Evolutionary conservation across 2,888 invertebrate genomes (phyloP).

Genomic region (Drosophila kokeensis): DNA sequence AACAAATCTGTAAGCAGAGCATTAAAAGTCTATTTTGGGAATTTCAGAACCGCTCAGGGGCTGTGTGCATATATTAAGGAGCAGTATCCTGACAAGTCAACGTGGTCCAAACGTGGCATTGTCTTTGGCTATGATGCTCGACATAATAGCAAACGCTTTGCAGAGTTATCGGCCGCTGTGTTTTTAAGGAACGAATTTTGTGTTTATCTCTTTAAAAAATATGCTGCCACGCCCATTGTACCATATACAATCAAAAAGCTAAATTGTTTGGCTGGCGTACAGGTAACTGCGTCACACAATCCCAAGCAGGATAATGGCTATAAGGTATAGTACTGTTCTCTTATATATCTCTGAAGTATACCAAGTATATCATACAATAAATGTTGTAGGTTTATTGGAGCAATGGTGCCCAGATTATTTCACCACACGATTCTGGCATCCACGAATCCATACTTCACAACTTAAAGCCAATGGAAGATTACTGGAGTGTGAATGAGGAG

Average conservation of each 20-base stretch:
- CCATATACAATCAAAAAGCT: conserved; percentile 92
- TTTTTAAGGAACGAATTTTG: conserved; percentile 91
- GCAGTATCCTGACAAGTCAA: conserved; percentile 85
- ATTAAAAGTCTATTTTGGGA: neutral
- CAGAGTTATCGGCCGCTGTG: conserved; percentile 92
- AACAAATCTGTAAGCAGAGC: neutral
- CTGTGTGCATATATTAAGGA: conserved; percentile 90
- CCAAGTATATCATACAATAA: neutral
- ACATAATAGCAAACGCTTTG: conserved; percentile 94
- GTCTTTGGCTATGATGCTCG: conserved; percentile 97
- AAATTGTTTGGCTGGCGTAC: conserved; percentile 93
- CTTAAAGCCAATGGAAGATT: conserved; percentile 90
- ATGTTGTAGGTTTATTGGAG: conserved; percentile 91
- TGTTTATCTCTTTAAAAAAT: conserved; percentile 92
- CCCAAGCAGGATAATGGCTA: conserved; percentile 98
- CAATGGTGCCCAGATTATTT: conserved; percentile 97
- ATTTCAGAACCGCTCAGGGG: conserved; percentile 91
- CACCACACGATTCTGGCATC: conserved; percentile 96
- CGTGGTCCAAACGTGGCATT: conserved; percentile 88
- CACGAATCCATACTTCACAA: conserved; percentile 91
- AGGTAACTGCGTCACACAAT: conserved; percentile 98
- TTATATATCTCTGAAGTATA: neutral
- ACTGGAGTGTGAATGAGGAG: conserved; percentile 89
- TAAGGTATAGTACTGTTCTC: conserved; percentile 86
- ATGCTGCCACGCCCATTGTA: conserved; percentile 97